Percentiles rank a stretch among this genome's conserved stretches.
phyloP scores from a whole-genome alignment of 92 coral and sea anemone genomes.

The Diadumene lineata region DNA sequence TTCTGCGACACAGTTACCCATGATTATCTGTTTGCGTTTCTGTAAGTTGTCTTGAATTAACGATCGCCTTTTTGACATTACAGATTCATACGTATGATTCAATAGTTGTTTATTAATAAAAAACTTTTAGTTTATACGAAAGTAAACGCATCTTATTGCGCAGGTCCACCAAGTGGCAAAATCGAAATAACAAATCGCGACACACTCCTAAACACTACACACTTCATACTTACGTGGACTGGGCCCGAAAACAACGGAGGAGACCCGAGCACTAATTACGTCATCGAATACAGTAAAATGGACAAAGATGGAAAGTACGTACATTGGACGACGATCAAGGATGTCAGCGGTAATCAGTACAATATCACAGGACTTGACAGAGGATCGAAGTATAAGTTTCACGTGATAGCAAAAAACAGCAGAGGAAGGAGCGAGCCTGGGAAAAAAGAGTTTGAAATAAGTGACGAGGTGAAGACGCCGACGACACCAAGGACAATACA shows the following conservation, averaged over 20 bases:
- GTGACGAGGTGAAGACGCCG: conserved; percentile 18
- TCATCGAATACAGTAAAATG: conserved; percentile 66
- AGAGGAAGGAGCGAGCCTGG: conserved; percentile 79
- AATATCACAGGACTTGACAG: conserved; percentile 59
- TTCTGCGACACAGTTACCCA: too few relatives aligned
- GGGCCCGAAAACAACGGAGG: conserved; percentile 80
- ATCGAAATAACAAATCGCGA: conserved; percentile 59
- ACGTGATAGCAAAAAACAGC: conserved; percentile 61
- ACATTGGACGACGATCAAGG: conserved; percentile 69
- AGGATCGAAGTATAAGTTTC: conserved; percentile 59
- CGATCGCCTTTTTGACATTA: too few relatives aligned
- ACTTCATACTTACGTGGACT: conserved; percentile 66
- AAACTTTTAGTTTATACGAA: too few relatives aligned
- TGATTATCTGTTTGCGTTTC: too few relatives aligned
- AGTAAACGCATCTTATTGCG: too few relatives aligned
- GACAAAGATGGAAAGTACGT: conserved; percentile 53
- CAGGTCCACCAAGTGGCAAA: conserved; percentile 82
- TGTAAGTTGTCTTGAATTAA: too few relatives aligned
- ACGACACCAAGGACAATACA: not conserved
- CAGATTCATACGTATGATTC: too few relatives aligned
- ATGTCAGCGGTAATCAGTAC: conserved; percentile 39
- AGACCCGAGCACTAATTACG: conserved; percentile 56
- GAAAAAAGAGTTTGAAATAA: conserved; percentile 55
- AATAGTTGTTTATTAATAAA: too few relatives aligned
- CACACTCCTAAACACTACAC: conserved; percentile 60